A percentile compares a stretch with the other conserved stretches of the same genome.
phyloP scores from a whole-genome alignment of 2,888 invertebrate genomes.

The Protodeltote pygarga region DNA sequence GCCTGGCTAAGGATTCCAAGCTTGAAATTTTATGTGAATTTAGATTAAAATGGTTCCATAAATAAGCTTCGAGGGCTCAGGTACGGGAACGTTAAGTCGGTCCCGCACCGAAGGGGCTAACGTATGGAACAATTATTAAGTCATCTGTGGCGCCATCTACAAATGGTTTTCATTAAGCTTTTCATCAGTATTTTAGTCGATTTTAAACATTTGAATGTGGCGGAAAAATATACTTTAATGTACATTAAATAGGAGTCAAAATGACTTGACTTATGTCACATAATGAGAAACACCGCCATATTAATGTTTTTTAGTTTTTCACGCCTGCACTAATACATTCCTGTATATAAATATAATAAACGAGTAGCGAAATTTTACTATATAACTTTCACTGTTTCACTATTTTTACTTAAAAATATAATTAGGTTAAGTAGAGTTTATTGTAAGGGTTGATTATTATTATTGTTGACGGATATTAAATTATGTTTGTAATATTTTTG shows the following conservation, averaged over 20 bases:
- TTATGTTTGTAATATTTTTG: conserved; percentile 8
- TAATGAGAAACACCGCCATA: conserved; percentile 27
- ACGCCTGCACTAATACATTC: conserved; percentile 68
- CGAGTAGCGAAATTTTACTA: conserved; percentile 74
- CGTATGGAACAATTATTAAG: conserved; percentile 26
- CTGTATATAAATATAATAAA: conserved; percentile 68
- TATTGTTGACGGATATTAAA: conserved; percentile 17
- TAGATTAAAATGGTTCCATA: conserved; percentile 24
- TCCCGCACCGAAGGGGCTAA: conserved; percentile 10
- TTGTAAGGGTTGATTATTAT: conserved; percentile 49
- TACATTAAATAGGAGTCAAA: too few relatives aligned
- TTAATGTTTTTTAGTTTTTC: conserved; percentile 44
- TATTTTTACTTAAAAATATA: conserved; percentile 68
- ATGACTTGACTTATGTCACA: too few relatives aligned
- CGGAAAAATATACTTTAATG: not conserved
- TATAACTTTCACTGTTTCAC: conserved; percentile 77
- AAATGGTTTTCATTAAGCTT: conserved; percentile 26
- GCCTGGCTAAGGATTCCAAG: not conserved
- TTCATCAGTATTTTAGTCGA: conserved; percentile 19
- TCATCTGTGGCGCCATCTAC: conserved; percentile 45
- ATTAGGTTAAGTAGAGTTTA: conserved; percentile 63
- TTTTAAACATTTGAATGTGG: conserved; percentile 16
- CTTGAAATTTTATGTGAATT: conserved; percentile 2
- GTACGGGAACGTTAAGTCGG: conserved; percentile 15
- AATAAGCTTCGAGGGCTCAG: conserved; percentile 37